Evolutionary conservation across 2,113 vertebrate species (phyloP), one percentile per base, ranked within the genome.

Genomic region (Corythaeola cristata): DNA sequence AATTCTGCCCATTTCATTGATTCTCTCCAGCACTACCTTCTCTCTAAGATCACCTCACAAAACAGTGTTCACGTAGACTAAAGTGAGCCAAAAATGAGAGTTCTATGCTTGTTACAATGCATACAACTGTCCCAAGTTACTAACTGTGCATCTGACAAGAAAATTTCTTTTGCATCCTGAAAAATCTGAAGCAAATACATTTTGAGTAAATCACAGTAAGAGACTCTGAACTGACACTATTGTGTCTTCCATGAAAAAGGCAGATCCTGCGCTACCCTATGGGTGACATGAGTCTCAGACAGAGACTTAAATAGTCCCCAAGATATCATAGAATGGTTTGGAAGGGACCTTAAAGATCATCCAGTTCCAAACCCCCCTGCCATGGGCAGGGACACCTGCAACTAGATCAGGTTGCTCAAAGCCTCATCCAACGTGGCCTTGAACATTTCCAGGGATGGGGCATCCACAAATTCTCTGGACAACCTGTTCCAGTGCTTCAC

Each of bases 201-300:
- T 75, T 80, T 80, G 47, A 87, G 12, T 32, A 39, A 85, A 49
- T 15, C 21, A 39, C 4, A 5, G 28, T 75, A 62, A 45, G 49
- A 83, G 37, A 37, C 26, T 49, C 59, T 28, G 26, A 77, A 63
- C 24, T 14, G 52, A 52, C 62, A 30, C n/a, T 64, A 24, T 3
- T 27, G n/a, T 23, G 15, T 59, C 18, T 64, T 50, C 60, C 63
- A 37, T 16, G 23, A 49, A 53, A 59, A 67, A 60, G 21, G 39
- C 10, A 79, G 11, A 63, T 50, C 37, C 30, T 3, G 2, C 0
- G 0, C 49, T 58, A 56, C 28, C 11, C 14, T 39, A 1, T 0
- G 35, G 17, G 23, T 39, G 33, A 67, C 12, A 23, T 1, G 7
- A 39, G 15, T 23, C 62, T 79, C 49, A 17, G 21, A 47, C 8